These are phyloP conservation scores for Pseudochirops corinnae DNA, from an alignment of 2,797 vertebrate species.

Conservation along the genomic window DNA sequence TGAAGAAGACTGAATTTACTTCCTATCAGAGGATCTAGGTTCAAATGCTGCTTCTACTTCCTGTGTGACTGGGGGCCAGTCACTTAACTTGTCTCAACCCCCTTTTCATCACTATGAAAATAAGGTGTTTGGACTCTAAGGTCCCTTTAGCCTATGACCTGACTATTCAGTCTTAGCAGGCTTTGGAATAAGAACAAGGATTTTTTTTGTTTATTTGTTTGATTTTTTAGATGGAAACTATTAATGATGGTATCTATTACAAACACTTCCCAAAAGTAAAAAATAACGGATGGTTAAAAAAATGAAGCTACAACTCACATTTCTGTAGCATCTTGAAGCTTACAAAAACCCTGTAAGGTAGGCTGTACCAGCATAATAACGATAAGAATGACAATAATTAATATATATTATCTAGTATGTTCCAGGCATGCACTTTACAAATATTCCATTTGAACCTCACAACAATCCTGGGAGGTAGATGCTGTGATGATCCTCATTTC, in stretches of 20 bases:
- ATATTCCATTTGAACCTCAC: background rate
- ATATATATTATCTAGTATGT: background rate
- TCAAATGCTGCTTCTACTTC: background rate
- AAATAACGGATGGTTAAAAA: background rate
- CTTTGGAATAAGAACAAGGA: background rate
- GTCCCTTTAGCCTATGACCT: background rate
- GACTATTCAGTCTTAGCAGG: background rate
- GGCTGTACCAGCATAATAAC: background rate
- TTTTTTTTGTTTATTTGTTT: background rate
- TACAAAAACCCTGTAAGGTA: background rate
- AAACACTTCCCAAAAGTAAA: background rate
- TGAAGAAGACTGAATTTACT: background rate
- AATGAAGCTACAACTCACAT: background rate
- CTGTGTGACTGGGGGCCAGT: background rate
- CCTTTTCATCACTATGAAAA: background rate
- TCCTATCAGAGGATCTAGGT: background rate
- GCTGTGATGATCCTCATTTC: background rate
- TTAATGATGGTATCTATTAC: background rate
- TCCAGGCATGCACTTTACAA: background rate
- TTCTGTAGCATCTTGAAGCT: background rate
- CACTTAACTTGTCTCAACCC: background rate
- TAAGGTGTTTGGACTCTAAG: background rate
- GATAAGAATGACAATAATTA: background rate
- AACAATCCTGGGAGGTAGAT: background rate
- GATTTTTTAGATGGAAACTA: background rate